A percentile compares a stretch with the other conserved stretches of the same genome.
Evolutionary conservation across 92 coral and sea anemone species (phyloP).

Genomic region (Parazoanthus atlanticus): DNA sequence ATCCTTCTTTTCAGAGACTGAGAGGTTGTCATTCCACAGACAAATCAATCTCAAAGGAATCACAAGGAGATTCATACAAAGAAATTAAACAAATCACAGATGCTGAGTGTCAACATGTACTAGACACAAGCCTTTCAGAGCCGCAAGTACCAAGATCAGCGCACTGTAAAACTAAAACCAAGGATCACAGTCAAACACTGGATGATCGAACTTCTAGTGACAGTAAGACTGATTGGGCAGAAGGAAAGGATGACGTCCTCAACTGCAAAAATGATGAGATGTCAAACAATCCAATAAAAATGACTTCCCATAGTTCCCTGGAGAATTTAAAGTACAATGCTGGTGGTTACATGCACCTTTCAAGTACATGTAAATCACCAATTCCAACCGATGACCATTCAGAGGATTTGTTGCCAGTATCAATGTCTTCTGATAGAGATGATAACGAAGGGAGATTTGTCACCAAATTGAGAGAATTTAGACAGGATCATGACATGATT

Average conservation of each 20-base stretch:
- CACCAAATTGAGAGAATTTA: background rate
- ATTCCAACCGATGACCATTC: background rate
- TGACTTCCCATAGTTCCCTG: background rate
- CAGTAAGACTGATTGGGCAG: background rate
- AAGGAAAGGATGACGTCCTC: background rate
- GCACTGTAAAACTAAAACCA: conserved; percentile 13
- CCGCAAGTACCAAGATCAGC: conserved; percentile 3
- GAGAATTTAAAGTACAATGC: background rate
- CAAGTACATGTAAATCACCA: background rate
- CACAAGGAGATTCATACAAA: background rate
- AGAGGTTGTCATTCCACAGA: background rate
- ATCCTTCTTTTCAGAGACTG: background rate
- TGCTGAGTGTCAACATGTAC: background rate
- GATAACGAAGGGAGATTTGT: background rate
- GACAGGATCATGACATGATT: background rate
- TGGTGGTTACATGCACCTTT: background rate
- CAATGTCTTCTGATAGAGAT: background rate
- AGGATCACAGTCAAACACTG: background rate
- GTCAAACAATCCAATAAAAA: background rate
- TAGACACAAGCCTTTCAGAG: background rate
- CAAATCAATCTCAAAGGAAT: conserved; percentile 8
- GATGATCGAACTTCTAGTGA: background rate
- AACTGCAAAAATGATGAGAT: background rate
- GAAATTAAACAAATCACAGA: background rate
- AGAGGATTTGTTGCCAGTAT: background rate